Evolutionary conservation across 2,797 vertebrate species (phyloP), one percentile per base, ranked within the genome.

Genomic region (Anolis apletophallus): DNA sequence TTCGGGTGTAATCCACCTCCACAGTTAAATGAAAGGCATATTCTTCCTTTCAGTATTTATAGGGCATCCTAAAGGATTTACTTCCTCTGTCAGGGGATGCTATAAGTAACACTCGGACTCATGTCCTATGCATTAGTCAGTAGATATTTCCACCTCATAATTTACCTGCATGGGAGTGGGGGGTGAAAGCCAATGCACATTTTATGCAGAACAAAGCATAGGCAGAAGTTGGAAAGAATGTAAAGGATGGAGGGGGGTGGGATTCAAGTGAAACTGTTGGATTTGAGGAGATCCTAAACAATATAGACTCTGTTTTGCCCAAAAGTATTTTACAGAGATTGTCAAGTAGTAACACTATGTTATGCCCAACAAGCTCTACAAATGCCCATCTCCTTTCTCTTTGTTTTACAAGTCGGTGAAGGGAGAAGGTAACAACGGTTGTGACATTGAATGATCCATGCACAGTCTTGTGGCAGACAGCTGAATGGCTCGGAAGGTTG

Each of bases 41-140:
- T 74, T 19, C 12, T 3, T 0, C 59, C 0, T 75, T 2, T 0
- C 26, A 68, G 17, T 40, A 55, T 81, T 88, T 81, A 55, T 59
- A n/a, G 57, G n/a, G 81, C 84, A 78, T 83, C 68, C 19, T 5
- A 88, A 93, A 90, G 46, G 40, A 64, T 54, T 74, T 81, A 86
- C 40, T 55, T 64, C 23, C 32, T 57, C 12, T 80, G 68, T 36
- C 57, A 74, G 71, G 32, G 52, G 75, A n/a, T 75, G 54, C 7
- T 68, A 32, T 21, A 52, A 26, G 19, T 29, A 17, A 59, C 13
- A 73, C 1, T 59, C 4, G 19, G 64, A 80, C 46, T 34, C 23
- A 74, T 50, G 46, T 32, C 46, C n/a, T 72, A 73, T 26, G 19
- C 55, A 34, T 72, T 26, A 17, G 23, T 69, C 46, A 46, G 23